These are phyloP conservation scores for Nebria ingens DNA, from an alignment of 1,140 invertebrate species.

Conservation along the genomic window DNA sequence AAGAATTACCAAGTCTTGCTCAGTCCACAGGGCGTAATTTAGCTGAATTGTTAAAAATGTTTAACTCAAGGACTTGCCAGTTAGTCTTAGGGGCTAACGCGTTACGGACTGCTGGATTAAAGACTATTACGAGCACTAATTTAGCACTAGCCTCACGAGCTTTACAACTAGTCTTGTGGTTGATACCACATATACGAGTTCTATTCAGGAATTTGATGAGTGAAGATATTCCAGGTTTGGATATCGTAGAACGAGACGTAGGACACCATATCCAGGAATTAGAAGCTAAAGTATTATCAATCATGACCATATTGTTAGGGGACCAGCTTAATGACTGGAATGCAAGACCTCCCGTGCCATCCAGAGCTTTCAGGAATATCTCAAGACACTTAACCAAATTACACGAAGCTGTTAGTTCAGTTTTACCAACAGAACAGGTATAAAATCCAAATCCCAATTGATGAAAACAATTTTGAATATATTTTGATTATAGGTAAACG, in stretches of 20 bases:
- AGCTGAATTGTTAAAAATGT: slow-evolving; percentile 76
- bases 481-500: slow-evolving; percentile 37
- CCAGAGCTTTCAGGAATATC: slow-evolving; percentile 81
- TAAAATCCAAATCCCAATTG: slow-evolving; percentile 9
- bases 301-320: slow-evolving; percentile 74
- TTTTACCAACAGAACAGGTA: slow-evolving; percentile 63
- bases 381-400: slow-evolving; percentile 85
- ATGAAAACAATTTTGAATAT: slow-evolving; percentile 6
- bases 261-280: slow-evolving; percentile 84
- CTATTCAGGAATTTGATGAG: slow-evolving; percentile 49
- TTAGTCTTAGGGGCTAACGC: slow-evolving; percentile 92
- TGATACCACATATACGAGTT: slow-evolving; percentile 56
- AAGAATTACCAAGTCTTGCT: slow-evolving; percentile 52
- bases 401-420: slow-evolving; percentile 78
- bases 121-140: slow-evolving; percentile 93
- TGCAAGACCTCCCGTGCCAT: slow-evolving; percentile 90
- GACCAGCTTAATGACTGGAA: slow-evolving; percentile 77
- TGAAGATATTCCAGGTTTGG: slow-evolving; percentile 39
- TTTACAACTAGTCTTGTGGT: slow-evolving; percentile 68
- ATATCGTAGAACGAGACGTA: slow-evolving; percentile 67
- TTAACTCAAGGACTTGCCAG: slow-evolving; percentile 89
- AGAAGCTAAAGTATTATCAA: slow-evolving; percentile 78
- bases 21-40: slow-evolving; percentile 65
- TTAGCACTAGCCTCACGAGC: slow-evolving; percentile 84
- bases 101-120: slow-evolving; percentile 84